Percentiles rank a stretch among this genome's conserved stretches.
These are phyloP conservation scores for Bombus picipes DNA, from an alignment of 1,140 invertebrate genomes.

Conservation along the genomic window DNA sequence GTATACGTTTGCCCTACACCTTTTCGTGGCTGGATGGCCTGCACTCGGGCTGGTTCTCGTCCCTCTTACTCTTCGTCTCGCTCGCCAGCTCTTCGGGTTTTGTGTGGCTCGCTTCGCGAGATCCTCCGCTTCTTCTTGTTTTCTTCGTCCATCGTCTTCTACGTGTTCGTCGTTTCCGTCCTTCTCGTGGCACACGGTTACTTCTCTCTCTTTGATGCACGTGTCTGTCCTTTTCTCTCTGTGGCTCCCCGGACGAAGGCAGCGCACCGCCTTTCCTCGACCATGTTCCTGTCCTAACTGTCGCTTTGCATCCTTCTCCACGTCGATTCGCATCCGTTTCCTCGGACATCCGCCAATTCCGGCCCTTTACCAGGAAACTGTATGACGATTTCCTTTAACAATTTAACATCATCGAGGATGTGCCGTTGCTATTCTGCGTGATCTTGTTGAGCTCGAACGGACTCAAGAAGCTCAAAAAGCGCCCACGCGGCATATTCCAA, in stretches of 20 bases:
- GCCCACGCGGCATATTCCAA: background rate
- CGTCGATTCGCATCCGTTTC: slow-evolving; percentile 48
- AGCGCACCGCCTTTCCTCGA: slow-evolving; percentile 40
- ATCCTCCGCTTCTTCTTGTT: slow-evolving; percentile 60
- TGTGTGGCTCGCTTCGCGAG: slow-evolving; percentile 60
- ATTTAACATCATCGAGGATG: background rate
- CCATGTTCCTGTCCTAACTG: slow-evolving; percentile 49
- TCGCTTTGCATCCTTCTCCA: slow-evolving; percentile 45
- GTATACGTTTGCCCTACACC: slow-evolving; percentile 54
- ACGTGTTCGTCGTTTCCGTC: slow-evolving; percentile 35
- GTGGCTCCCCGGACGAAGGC: background rate
- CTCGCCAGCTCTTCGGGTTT: slow-evolving; percentile 57
- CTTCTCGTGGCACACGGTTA: background rate
- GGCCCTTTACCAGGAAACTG: slow-evolving; percentile 6
- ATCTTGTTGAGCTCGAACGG: background rate
- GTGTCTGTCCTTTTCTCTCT: background rate
- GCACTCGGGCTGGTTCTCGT: slow-evolving; percentile 61
- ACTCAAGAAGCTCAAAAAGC: slow-evolving; percentile 3
- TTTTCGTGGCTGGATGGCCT: slow-evolving; percentile 60
- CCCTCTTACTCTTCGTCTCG: slow-evolving; percentile 56
- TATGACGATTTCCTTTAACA: slow-evolving; percentile 18
- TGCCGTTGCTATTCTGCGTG: background rate
- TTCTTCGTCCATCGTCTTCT: slow-evolving; percentile 2
- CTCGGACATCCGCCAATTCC: background rate
- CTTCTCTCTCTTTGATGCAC: background rate